Evolutionary conservation across 2,888 invertebrate species (phyloP).

Genomic region (Dendrolimus pini): DNA sequence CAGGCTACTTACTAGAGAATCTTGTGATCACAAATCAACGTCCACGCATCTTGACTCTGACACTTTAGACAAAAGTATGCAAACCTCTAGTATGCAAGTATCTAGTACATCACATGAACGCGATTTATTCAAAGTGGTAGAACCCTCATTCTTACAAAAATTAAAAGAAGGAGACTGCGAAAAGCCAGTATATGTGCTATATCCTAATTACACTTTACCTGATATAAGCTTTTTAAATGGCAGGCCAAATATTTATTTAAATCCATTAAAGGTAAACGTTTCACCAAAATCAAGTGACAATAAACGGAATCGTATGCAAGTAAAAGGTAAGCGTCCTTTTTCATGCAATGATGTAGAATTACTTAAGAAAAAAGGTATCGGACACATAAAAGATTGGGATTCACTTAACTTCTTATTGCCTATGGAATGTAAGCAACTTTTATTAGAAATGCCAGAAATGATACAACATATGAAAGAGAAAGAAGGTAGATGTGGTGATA

Average conservation of each 20-base stretch:
- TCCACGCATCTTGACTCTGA: constrained; percentile 72
- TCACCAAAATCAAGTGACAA: constrained; percentile 55
- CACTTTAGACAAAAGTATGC: constrained; percentile 84
- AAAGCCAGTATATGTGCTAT: constrained; percentile 91
- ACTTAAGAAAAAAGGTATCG: constrained; percentile 86
- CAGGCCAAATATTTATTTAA: constrained; percentile 81
- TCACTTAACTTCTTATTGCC: constrained; percentile 93
- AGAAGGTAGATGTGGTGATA: constrained; percentile 57
- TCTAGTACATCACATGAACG: constrained; percentile 51
- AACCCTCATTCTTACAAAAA: constrained; percentile 83
- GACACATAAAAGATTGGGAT: constrained; percentile 95
- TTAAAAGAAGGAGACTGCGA: constrained; percentile 79
- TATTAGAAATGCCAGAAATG: constrained; percentile 88
- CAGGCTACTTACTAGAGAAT: constrained; percentile 49
- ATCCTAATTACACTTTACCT: constrained; percentile 93
- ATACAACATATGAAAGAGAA: constrained; percentile 78
- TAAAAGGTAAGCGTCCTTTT: constrained; percentile 80
- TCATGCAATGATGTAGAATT: constrained; percentile 90
- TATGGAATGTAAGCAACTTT: constrained; percentile 85
- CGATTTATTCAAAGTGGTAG: constrained; percentile 78
- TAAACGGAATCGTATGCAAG: constrained; percentile 50
- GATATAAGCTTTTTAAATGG: constrained; percentile 88
- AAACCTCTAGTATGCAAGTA: constrained; percentile 78
- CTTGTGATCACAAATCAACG: constrained; percentile 61
- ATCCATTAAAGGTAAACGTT: constrained; percentile 79